phyloP scores from a whole-genome alignment of 2,888 invertebrate species.

The Drosophila hawaiiensis region DNA sequence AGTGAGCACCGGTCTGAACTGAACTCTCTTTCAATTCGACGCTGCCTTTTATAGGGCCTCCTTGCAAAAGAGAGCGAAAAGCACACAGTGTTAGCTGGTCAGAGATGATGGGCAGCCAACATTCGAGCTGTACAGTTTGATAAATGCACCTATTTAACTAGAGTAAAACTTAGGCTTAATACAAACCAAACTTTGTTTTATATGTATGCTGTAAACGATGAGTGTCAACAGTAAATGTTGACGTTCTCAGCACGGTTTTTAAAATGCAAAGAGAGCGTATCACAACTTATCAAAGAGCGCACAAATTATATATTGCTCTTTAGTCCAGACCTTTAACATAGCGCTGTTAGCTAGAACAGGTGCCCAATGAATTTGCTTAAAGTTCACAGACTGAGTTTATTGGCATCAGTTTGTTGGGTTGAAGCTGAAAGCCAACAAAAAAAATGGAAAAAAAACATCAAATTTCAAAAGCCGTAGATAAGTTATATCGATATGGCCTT shows the following conservation, averaged over 20 bases:
- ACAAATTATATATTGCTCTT: background rate
- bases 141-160: background rate
- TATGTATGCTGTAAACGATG: background rate
- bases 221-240: background rate
- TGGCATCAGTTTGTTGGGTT: constrained; percentile 25
- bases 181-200: background rate
- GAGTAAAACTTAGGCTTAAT: background rate
- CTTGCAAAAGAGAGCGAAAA: constrained; percentile 29
- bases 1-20: constrained; percentile 69
- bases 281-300: constrained; percentile 28
- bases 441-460: background rate
- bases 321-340: background rate
- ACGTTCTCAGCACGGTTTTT: constrained; percentile 9
- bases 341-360: constrained; percentile 32
- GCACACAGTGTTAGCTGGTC: constrained; percentile 8
- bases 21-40: constrained; percentile 51
- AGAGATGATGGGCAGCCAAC: background rate
- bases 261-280: background rate
- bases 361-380: constrained; percentile 21
- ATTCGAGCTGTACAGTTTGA: background rate
- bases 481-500: constrained; percentile 12
- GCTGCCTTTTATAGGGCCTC: constrained; percentile 58
- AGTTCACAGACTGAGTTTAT: constrained; percentile 13
- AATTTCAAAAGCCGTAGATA: constrained; percentile 14
- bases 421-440: constrained; percentile 8